Evolutionary conservation across 1,140 invertebrate species (phyloP).

Genomic region (Drosophila nigromelanica): DNA sequence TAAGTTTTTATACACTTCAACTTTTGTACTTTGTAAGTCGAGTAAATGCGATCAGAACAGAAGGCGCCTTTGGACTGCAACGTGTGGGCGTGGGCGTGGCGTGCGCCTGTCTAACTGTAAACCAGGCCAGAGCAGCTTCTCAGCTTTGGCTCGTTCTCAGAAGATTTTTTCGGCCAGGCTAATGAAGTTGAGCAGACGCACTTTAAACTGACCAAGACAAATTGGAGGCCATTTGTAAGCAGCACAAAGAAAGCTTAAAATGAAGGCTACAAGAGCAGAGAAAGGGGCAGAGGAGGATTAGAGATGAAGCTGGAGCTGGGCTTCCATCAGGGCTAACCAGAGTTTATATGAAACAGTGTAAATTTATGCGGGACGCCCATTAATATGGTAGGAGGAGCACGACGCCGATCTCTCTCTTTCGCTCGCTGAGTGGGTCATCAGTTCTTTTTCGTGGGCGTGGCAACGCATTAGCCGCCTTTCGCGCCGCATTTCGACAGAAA

Average conservation of each 20-base stretch:
- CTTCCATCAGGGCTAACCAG: conserved; percentile 31
- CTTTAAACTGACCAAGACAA: conserved; percentile 72
- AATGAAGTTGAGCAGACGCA: conserved; percentile 70
- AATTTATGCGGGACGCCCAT: conserved; percentile 39
- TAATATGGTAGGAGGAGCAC: conserved; percentile 15
- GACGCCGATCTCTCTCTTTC: background rate
- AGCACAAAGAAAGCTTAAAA: conserved; percentile 51
- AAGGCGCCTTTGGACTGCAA: background rate
- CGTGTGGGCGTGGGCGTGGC: conserved; percentile 24
- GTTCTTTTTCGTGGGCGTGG: conserved; percentile 37
- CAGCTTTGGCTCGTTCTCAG: conserved; percentile 34
- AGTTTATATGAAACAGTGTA: conserved; percentile 36
- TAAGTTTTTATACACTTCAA: background rate
- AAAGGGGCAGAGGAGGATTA: conserved; percentile 1
- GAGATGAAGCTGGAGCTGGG: background rate
- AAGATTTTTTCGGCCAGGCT: conserved; percentile 38
- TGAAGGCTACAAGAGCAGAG: conserved; percentile 27
- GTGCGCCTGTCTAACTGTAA: conserved; percentile 26
- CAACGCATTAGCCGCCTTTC: conserved; percentile 47
- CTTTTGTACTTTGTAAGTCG: background rate
- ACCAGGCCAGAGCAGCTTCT: conserved; percentile 5
- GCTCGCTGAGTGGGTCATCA: conserved; percentile 30
- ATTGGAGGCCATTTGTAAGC: conserved; percentile 66
- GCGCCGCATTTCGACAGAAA: conserved; percentile 45
- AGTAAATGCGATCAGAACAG: background rate